A percentile compares a stretch with the other conserved stretches of the same genome.
These are phyloP conservation scores for Drosophila fuyamai DNA, from an alignment of 1,140 invertebrate genomes.

Conservation along the genomic window DNA sequence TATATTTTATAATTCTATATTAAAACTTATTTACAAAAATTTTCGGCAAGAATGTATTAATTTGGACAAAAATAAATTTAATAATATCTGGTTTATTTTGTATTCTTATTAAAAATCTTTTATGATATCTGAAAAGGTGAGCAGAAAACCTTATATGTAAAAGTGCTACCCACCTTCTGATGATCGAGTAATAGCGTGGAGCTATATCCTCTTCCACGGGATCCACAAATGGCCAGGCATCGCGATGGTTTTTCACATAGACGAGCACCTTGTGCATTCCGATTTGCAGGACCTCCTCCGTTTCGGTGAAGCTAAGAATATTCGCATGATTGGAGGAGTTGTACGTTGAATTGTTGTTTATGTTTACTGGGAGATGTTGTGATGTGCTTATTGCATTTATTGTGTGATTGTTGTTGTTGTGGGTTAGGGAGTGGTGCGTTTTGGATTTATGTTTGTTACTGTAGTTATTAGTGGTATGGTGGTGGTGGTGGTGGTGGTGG, in stretches of 20 bases:
- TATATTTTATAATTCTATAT: neutral
- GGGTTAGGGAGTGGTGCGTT: slow-evolving; percentile 57
- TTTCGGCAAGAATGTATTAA: no score
- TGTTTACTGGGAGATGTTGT: slow-evolving; percentile 40
- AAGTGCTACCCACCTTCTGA: slow-evolving; percentile 85
- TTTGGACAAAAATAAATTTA: no score
- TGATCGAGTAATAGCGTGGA: slow-evolving; percentile 93
- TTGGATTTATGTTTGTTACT: slow-evolving; percentile 71
- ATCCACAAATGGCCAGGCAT: slow-evolving; percentile 96
- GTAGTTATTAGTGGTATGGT: slow-evolving; percentile 46
- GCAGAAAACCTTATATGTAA: no score
- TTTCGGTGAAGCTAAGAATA: slow-evolving; percentile 89
- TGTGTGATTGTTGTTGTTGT: slow-evolving; percentile 43
- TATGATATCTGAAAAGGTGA: no score
- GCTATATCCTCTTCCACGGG: slow-evolving; percentile 96
- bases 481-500: slow-evolving; percentile 38
- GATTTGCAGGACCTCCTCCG: slow-evolving; percentile 92
- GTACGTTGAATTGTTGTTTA: slow-evolving; percentile 74
- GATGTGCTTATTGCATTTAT: slow-evolving; percentile 43
- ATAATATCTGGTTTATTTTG: no score
- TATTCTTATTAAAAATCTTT: no score
- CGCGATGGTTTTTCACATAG: slow-evolving; percentile 92
- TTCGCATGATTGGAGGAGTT: slow-evolving; percentile 83
- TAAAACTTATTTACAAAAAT: no score
- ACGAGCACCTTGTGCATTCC: slow-evolving; percentile 96